phyloP scores from a whole-genome alignment of 1,140 invertebrate species.

The Amyelois transitella region DNA sequence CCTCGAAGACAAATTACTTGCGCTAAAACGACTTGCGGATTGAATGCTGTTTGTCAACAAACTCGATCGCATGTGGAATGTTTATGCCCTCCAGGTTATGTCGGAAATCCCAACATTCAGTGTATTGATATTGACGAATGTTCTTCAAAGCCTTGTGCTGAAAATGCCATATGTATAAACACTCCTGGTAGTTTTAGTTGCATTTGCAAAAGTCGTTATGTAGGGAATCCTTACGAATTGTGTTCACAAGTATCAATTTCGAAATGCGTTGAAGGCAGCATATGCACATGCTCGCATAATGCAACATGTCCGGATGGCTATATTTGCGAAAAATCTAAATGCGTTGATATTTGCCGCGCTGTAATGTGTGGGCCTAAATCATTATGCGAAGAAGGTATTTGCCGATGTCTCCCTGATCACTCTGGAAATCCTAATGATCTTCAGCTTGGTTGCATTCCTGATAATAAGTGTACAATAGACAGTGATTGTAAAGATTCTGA shows the following conservation, averaged over 20 bases:
- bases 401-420: constrained; percentile 86
- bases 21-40: constrained; percentile 82
- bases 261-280: constrained; percentile 79
- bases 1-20: constrained; percentile 83
- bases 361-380: constrained; percentile 88
- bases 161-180: constrained; percentile 91
- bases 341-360: constrained; percentile 82
- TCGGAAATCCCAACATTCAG: constrained; percentile 89
- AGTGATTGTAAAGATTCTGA: constrained; percentile 86
- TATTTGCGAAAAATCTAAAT: constrained; percentile 80
- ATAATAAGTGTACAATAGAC: constrained; percentile 85
- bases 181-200: constrained; percentile 91
- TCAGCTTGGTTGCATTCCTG: constrained; percentile 79
- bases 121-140: constrained; percentile 93
- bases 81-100: constrained; percentile 85
- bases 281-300: constrained; percentile 81
- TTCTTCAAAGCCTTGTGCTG: constrained; percentile 85
- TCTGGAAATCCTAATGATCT: constrained; percentile 85
- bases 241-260: constrained; percentile 81
- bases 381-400: constrained; percentile 85
- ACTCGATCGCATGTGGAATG: constrained; percentile 85
- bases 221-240: constrained; percentile 89
- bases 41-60: constrained; percentile 85
- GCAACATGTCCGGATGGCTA: constrained; percentile 84
- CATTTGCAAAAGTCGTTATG: constrained; percentile 85